phyloP scores from a whole-genome alignment of 2,113 vertebrate genomes.

The Cochlearius cochlearius region DNA sequence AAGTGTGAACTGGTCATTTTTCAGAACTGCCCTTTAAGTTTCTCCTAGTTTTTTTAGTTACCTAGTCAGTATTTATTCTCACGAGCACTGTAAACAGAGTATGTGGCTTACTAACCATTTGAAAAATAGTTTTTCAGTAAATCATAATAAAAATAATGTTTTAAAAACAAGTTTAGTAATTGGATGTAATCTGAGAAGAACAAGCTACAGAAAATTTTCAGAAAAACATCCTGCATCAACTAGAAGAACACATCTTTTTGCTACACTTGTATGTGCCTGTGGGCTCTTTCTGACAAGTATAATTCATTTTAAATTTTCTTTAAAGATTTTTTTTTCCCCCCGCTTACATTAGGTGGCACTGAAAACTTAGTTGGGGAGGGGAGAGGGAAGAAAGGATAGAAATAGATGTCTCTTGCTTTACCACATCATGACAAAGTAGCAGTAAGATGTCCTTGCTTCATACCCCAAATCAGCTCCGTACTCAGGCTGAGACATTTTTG shows the following conservation, averaged over 20 bases:
- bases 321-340: neutral
- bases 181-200: neutral
- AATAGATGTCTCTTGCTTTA: neutral
- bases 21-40: neutral
- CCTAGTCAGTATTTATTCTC: neutral
- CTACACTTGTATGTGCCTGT: neutral
- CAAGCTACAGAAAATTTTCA: neutral
- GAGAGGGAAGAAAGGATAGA: neutral
- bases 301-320: neutral
- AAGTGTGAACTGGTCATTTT: neutral
- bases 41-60: neutral
- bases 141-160: neutral
- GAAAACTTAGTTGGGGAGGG: neutral
- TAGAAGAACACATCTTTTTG: neutral
- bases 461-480: neutral
- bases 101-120: neutral
- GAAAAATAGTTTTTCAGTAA: neutral
- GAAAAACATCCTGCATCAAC: neutral
- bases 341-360: neutral
- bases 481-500: neutral
- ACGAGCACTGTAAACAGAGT: neutral
- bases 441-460: neutral
- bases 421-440: neutral
- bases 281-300: neutral
- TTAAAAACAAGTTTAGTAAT: neutral